Evolutionary conservation across 1,140 invertebrate species (phyloP), one percentile per base, ranked within the genome.

Genomic region (Rhagoletis pomonella): DNA sequence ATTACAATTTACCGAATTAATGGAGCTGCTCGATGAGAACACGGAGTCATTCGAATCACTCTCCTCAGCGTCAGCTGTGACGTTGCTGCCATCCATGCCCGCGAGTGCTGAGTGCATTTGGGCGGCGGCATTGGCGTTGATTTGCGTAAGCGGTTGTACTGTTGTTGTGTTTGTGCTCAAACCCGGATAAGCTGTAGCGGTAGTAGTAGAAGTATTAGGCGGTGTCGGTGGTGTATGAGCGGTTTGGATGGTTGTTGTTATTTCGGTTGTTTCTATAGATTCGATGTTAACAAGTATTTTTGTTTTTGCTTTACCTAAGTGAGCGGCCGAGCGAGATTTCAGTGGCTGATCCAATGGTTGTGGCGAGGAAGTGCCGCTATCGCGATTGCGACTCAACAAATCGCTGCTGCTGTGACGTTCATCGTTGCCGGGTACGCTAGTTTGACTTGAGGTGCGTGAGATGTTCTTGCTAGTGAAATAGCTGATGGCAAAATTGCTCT

Each of bases 21-120:
- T 91, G 4, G 91, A 93, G 67, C 92, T 93, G 86, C 89, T 90
- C 87, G 91, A 93, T 73, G 91, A 93, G 88, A 93, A 93, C 50
- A 93, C 92, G 62, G 92, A 93, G 86, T 93, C 92, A 86, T 93
- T 93, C 6, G 92, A 93, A 65, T 93, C 92, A 81, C 91, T 92
- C 17, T 92, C 90, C 84, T 93, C 92, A 86, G 90, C 92, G 7
- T 73, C 50, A 9, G 81, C 60, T n/a, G 39, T 14, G 1, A 64
- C 60, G 14, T 65, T 58, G 59, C 60, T 86, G 42, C 19, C 19
- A 69, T 86, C 39, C 69, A 59, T 47, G 50, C 62, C 64, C n/a
- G 39, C 17, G n/a, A 47, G 42, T 10, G 73, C 9, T 4, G 47
- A 81, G n/a, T 81, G 73, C 50, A 58, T 29, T 29, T 81, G 73